Percentiles rank a stretch among this genome's conserved stretches.
Conservation (phyloP, 2,888 invertebrate genomes). For the Lasioglossum calceatum region DNA sequence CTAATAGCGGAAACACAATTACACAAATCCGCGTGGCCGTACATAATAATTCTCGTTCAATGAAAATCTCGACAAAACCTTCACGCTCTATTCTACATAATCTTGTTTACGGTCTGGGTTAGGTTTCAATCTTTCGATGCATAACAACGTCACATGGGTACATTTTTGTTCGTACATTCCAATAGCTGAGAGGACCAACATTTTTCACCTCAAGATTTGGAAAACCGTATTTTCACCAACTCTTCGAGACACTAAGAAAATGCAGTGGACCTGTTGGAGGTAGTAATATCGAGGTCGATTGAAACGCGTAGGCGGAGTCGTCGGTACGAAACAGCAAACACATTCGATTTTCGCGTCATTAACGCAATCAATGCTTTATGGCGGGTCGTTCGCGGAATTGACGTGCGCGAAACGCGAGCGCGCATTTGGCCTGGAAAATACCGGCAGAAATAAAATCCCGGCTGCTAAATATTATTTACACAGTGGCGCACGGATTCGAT, state of each 20-base stretch:
- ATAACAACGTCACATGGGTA: too few species aligned
- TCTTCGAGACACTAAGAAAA: too few species aligned
- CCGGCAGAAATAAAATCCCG: not conserved
- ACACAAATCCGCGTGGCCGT: not conserved
- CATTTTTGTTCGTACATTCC: too few species aligned
- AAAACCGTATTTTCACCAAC: too few species aligned
- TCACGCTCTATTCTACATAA: not conserved
- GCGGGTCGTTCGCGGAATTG: not conserved
- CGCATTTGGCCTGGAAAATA: not conserved
- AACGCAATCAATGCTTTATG: conserved; percentile 10
- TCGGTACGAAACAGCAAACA: not conserved
- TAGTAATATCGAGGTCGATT: not conserved
- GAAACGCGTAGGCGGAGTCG: not conserved
- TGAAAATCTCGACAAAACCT: not conserved
- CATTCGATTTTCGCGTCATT: conserved; percentile 15
- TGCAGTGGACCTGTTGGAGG: too few species aligned
- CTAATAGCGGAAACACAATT: not conserved
- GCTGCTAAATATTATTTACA: conserved; percentile 25
- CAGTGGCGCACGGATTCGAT: not conserved
- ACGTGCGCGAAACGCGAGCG: not conserved
- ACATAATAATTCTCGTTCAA: not conserved
- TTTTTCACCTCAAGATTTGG: too few species aligned
- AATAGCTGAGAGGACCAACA: too few species aligned
- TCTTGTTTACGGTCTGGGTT: not conserved
- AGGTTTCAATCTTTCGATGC: too few species aligned